Conservation (phyloP, 2,797 vertebrate genomes). For the Tympanoctomys barrerae region DNA sequence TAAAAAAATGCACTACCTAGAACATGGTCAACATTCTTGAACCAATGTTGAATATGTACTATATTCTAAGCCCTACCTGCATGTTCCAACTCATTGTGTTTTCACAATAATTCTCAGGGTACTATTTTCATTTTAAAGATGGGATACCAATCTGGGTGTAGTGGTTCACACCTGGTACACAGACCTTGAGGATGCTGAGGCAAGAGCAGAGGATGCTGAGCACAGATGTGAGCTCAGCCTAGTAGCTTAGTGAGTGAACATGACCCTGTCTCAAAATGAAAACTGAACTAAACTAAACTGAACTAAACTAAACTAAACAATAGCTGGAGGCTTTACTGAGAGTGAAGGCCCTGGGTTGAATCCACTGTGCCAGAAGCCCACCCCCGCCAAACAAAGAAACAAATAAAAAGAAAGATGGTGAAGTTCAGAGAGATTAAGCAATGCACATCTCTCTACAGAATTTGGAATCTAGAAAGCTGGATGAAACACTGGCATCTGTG, state of each 20-base stretch:
- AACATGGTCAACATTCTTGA: background rate
- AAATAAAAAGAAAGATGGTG: background rate
- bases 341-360: background rate
- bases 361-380: background rate
- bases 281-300: background rate
- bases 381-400: background rate
- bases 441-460: background rate
- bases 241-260: background rate
- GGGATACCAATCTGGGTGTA: background rate
- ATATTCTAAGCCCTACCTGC: background rate
- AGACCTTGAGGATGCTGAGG: background rate
- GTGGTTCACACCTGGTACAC: background rate
- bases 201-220: background rate
- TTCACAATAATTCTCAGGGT: background rate
- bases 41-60: background rate
- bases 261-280: background rate
- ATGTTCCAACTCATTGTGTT: background rate
- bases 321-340: background rate
- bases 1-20: background rate
- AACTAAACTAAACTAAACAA: background rate
- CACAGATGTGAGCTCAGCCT: background rate
- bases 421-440: background rate
- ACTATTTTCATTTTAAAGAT: constrained; percentile 17
- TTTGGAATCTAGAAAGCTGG: background rate
- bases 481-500: background rate